A percentile compares a stretch with the other conserved stretches of the same genome.
Evolutionary conservation across 2,888 invertebrate genomes (phyloP).

Genomic region (Dynastes tityus): DNA sequence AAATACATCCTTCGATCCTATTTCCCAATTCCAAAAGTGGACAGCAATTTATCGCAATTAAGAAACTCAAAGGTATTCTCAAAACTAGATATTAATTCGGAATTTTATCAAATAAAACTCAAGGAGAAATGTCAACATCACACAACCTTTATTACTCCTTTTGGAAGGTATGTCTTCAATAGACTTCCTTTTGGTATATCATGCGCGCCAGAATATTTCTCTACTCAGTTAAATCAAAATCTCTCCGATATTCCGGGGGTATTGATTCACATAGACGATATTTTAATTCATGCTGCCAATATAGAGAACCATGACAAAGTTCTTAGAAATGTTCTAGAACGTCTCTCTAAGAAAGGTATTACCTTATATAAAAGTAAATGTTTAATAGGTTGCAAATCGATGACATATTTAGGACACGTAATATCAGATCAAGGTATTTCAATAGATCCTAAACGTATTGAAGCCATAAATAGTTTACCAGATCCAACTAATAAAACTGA

Average conservation of each 20-base stretch:
- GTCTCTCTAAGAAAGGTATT: neutral
- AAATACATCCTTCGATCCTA: neutral
- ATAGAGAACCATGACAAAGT: neutral
- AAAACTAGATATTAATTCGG: neutral
- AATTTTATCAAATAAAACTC: neutral
- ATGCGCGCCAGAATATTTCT: neutral
- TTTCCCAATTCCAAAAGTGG: conserved; percentile 5
- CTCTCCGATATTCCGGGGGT: neutral
- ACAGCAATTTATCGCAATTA: neutral
- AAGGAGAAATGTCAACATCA: neutral
- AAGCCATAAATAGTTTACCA: neutral
- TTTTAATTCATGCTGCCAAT: neutral
- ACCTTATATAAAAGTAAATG: neutral
- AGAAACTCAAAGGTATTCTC: neutral
- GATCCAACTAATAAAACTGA: conserved; percentile 7
- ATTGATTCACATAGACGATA: neutral
- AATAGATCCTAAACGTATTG: neutral
- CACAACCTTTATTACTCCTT: neutral
- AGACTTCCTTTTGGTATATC: conserved; percentile 11
- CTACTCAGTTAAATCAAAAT: no score
- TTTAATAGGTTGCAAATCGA: neutral
- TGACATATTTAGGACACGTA: no score
- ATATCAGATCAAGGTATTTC: no score
- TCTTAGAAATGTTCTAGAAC: neutral
- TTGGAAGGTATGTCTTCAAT: neutral